These are phyloP conservation scores for Chaetodon trifasciatus DNA, from an alignment of 2,797 vertebrate species.

Conservation along the genomic window DNA sequence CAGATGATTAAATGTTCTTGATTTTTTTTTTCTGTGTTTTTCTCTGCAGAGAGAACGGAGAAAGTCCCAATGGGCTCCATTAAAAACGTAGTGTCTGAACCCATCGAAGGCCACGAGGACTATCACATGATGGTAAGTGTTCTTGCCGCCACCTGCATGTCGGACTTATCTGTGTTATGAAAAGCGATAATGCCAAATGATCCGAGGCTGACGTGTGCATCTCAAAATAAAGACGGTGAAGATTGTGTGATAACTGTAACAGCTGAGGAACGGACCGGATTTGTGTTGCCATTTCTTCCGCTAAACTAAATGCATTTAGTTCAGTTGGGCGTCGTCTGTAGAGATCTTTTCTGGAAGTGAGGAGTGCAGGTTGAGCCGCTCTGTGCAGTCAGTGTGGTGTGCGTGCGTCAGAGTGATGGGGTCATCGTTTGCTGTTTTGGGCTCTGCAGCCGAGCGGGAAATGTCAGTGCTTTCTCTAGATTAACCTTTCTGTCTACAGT, in stretches of 20 bases:
- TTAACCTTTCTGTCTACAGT: conserved; percentile 67
- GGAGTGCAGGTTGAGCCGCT: conserved; percentile 26
- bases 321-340: neutral
- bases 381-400: conserved; percentile 21
- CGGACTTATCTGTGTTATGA: conserved; percentile 1
- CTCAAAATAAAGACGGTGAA: neutral
- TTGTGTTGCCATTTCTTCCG: neutral
- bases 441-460: conserved; percentile 47
- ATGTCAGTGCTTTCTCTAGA: conserved; percentile 66
- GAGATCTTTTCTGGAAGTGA: neutral
- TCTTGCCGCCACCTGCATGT: neutral
- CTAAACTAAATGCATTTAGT: neutral
- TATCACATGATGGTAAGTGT: conserved; percentile 98
- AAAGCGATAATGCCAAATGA: neutral
- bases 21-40: conserved; percentile 27
- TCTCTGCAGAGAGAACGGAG: conserved; percentile 95
- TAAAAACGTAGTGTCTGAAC: conserved; percentile 98
- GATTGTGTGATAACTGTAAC: neutral
- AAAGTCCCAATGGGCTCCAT: conserved; percentile 99
- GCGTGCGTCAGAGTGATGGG: conserved; percentile 37
- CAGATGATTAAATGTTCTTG: neutral
- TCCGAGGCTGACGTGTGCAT: neutral
- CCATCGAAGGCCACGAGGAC: conserved; percentile 97
- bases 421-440: conserved; percentile 43
- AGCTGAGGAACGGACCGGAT: neutral